Conservation (phyloP, 35 echinoderm and acorn worm genomes). For the Ptychodera flava region DNA sequence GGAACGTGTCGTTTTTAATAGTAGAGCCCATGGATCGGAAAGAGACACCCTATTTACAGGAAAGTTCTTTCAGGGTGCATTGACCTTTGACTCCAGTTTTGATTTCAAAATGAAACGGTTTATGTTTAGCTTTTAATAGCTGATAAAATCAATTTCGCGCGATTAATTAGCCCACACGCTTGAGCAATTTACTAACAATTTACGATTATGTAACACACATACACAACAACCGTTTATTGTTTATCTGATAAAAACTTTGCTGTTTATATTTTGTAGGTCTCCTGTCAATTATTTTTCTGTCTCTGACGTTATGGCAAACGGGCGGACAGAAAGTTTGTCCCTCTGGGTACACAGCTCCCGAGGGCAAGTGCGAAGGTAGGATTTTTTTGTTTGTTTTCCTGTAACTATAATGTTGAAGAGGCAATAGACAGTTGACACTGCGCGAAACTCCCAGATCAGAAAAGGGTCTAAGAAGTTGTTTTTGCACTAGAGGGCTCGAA, state of each 20-base stretch:
- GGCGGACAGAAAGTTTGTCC: neutral
- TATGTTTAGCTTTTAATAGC: too few relatives aligned
- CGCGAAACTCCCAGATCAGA: neutral
- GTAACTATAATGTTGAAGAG: too few relatives aligned
- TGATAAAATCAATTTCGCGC: neutral
- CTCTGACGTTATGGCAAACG: neutral
- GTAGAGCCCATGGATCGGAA: too few relatives aligned
- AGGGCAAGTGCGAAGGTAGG: neutral
- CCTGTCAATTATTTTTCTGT: neutral
- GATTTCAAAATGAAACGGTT: too few relatives aligned
- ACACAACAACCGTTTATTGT: neutral
- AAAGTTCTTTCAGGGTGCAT: neutral
- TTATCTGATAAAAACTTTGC: neutral
- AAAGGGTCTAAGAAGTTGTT: neutral
- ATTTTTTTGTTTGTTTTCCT: neutral
- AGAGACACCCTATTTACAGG: neutral
- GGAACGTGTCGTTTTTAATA: neutral
- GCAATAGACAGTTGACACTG: neutral
- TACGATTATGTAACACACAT: neutral
- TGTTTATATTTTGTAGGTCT: neutral
- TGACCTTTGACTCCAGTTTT: too few relatives aligned
- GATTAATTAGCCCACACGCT: neutral
- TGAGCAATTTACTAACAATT: neutral
- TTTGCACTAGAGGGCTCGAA: neutral
- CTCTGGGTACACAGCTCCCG: neutral